phyloP scores from a whole-genome alignment of 2,113 vertebrate species.

The Pseudonaja textilis region DNA sequence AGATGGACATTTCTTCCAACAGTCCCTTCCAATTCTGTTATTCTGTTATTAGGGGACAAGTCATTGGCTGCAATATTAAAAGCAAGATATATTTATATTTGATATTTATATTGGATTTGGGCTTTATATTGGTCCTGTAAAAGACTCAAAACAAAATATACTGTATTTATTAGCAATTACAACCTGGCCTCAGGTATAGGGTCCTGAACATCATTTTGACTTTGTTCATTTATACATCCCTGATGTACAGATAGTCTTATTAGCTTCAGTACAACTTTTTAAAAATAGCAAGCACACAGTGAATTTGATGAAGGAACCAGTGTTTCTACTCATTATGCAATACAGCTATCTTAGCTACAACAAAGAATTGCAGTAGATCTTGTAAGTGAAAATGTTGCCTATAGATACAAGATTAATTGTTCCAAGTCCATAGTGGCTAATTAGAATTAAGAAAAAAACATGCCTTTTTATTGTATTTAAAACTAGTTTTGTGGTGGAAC shows the following conservation, averaged over 20 bases:
- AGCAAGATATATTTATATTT: no score
- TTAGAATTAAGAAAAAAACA: background rate
- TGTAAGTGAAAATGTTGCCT: background rate
- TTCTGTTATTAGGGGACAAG: no score
- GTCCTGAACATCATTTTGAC: background rate
- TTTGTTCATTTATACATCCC: background rate
- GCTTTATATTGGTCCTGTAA: no score
- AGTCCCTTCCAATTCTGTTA: no score
- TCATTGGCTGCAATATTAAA: no score
- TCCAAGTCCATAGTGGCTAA: background rate
- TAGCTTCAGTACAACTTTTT: background rate
- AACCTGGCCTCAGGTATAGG: background rate
- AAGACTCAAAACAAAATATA: no score
- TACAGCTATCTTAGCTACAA: background rate
- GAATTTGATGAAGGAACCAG: background rate
- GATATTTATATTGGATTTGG: no score
- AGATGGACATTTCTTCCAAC: no score
- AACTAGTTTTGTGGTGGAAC: no score
- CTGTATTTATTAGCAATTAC: background rate
- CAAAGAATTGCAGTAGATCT: background rate
- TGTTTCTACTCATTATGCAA: background rate
- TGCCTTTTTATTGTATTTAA: no score
- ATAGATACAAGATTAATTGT: background rate
- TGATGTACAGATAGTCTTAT: background rate
- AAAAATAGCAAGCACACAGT: background rate